Evolutionary conservation across 2,113 vertebrate genomes (phyloP), one percentile per base, ranked within the genome.

Genomic region (Callocephalon fimbriatum): DNA sequence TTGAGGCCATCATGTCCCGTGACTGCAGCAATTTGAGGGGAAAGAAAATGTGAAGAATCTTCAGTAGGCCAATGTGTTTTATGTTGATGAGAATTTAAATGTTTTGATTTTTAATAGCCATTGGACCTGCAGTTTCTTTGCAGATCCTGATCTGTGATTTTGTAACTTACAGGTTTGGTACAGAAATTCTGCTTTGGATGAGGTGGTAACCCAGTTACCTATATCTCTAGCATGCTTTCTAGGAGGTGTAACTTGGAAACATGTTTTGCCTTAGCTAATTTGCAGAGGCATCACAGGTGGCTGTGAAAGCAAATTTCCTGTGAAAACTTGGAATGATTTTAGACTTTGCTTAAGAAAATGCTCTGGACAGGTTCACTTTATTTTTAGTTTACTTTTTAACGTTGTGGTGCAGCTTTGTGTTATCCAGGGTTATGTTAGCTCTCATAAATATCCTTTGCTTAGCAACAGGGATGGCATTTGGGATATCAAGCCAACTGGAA

Each of bases 381-480:
- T 35, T 54, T 67, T 67, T 21, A 35, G 35, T 23, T 35, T 58
- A 58, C n/a, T 58, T 35, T 32, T 8, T 63, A 61, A 70, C 25
- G 7, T 61, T 61, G 53, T 62, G 54, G 18, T 66, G 12, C 32
- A 54, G 32, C 73, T 92, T 92, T 92, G 20, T 91, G 62, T 95
- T 88, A 92, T 65, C 85, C 8, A 5, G 58, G 70, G 73, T 95
- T 95, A 82, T 92, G 72, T 87, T 93, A 95, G 63, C 40, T 75
- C 45, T 95, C 58, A 80, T 88, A 92, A 96, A 94, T 71, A 94
- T 63, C 66, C 63, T 94, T 97, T 0, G 9, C 88, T 67, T 93
- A 97, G 96, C 95, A 95, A 96, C 97, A 71, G 58, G 42, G 32
- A 84, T 74, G 96, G 72, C 83, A 97, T 94, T 94, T 80, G 86